phyloP scores from a whole-genome alignment of 2,797 vertebrate species.

The Cichlasoma orientale region DNA sequence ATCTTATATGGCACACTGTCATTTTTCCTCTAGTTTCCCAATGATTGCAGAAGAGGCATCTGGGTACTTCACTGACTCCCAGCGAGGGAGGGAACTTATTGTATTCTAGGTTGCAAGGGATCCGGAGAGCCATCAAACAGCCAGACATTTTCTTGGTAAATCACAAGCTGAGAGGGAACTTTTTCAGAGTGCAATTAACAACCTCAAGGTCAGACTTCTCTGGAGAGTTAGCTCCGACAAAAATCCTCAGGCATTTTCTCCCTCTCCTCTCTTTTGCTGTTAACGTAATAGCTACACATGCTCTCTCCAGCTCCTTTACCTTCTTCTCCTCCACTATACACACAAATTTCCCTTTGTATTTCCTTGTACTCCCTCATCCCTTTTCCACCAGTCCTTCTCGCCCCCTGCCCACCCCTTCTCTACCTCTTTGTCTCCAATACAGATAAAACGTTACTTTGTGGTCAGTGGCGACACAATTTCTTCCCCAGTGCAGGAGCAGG shows the following conservation, averaged over 20 bases:
- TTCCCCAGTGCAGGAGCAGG: constrained; percentile 19
- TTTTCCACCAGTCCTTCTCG: background rate
- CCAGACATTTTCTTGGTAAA: constrained; percentile 65
- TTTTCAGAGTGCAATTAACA: constrained; percentile 72
- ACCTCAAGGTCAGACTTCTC: constrained; percentile 73
- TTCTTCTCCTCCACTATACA: constrained; percentile 1
- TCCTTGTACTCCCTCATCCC: constrained; percentile 7
- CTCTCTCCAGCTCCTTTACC: constrained; percentile 21
- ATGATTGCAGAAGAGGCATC: constrained; percentile 46
- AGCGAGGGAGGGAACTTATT: constrained; percentile 51
- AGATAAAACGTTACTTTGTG: constrained; percentile 54
- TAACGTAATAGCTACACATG: constrained; percentile 29
- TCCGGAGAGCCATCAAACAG: constrained; percentile 63
- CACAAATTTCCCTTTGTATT: constrained; percentile 16
- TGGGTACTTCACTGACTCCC: constrained; percentile 39
- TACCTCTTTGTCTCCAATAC: constrained; percentile 44
- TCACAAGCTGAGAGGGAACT: constrained; percentile 62
- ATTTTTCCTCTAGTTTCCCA: constrained; percentile 51
- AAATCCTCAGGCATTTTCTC: constrained; percentile 50
- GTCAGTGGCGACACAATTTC: constrained; percentile 48
- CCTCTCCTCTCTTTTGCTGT: constrained; percentile 21
- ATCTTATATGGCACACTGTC: constrained; percentile 41
- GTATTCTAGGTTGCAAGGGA: constrained; percentile 65
- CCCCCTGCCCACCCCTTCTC: background rate
- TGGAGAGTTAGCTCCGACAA: constrained; percentile 38